Percentiles rank a stretch among this genome's conserved stretches.
Conservation (phyloP, 2,888 invertebrate genomes). For the Poecilus cupreus region DNA sequence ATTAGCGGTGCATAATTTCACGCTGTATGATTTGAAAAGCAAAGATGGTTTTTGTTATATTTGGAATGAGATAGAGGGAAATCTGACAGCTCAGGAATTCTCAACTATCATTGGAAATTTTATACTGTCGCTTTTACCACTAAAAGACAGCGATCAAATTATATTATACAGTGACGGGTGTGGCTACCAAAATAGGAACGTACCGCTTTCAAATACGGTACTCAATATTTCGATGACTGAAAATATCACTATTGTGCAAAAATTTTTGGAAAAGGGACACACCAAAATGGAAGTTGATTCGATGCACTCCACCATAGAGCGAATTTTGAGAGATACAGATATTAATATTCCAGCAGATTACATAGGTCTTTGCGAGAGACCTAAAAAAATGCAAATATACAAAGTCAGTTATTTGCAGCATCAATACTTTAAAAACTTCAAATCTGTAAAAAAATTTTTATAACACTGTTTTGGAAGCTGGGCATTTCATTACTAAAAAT, state of each 20-base stretch:
- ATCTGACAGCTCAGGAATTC: constrained; percentile 60
- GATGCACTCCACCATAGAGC: not conserved
- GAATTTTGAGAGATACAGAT: not conserved
- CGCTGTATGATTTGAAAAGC: constrained; percentile 61
- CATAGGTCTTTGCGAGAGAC: not conserved
- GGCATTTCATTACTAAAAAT: no score
- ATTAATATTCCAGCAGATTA: not conserved
- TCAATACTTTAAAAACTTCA: not conserved
- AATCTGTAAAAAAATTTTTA: no score
- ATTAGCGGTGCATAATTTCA: constrained; percentile 63
- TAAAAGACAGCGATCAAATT: not conserved
- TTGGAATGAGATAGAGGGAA: constrained; percentile 62
- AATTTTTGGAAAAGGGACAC: not conserved
- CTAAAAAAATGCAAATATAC: not conserved
- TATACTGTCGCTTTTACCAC: not conserved
- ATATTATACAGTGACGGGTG: constrained; percentile 62
- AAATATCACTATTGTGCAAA: not conserved
- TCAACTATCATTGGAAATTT: constrained; percentile 60
- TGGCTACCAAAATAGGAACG: constrained; percentile 61
- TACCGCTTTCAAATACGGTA: not conserved
- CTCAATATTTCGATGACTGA: not conserved
- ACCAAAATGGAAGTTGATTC: not conserved
- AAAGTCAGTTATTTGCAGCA: not conserved
- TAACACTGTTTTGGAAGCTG: no score
- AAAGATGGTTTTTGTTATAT: constrained; percentile 61